A percentile compares a stretch with the other conserved stretches of the same genome.
These are phyloP conservation scores for Dryomyza anilis DNA, from an alignment of 2,888 invertebrate species.

Conservation along the genomic window DNA sequence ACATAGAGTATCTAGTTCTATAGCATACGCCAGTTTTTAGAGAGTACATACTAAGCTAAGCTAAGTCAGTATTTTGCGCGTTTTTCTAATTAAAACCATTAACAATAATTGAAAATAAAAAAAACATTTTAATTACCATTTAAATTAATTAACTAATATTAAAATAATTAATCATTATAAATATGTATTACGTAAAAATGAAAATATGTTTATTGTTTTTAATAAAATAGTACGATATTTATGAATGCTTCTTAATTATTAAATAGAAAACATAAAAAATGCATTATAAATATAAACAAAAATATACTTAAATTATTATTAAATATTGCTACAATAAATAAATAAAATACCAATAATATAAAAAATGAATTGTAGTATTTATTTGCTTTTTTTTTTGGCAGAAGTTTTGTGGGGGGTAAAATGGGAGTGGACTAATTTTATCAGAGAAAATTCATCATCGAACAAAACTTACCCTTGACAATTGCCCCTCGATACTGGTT, in stretches of 20 bases:
- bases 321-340: constrained; percentile 31
- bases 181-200: neutral
- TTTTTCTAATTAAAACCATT: constrained; percentile 4
- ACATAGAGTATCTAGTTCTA: neutral
- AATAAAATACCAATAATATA: constrained; percentile 15
- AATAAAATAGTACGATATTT: constrained; percentile 5
- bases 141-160: neutral
- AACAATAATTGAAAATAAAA: neutral
- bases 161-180: constrained; percentile 1
- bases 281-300: constrained; percentile 12
- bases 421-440: no score
- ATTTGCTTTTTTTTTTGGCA: neutral
- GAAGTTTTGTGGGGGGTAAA: no score
- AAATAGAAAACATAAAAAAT: constrained; percentile 18
- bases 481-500: no score
- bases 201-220: constrained; percentile 15
- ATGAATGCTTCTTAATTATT: constrained; percentile 10
- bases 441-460: no score
- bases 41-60: neutral
- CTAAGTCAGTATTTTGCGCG: neutral
- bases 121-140: neutral
- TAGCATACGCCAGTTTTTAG: neutral
- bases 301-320: constrained; percentile 24
- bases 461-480: no score
- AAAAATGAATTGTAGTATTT: no score